Evolutionary conservation across 2,888 invertebrate genomes (phyloP), one percentile per base, ranked within the genome.

Genomic region (Amiota communis): DNA sequence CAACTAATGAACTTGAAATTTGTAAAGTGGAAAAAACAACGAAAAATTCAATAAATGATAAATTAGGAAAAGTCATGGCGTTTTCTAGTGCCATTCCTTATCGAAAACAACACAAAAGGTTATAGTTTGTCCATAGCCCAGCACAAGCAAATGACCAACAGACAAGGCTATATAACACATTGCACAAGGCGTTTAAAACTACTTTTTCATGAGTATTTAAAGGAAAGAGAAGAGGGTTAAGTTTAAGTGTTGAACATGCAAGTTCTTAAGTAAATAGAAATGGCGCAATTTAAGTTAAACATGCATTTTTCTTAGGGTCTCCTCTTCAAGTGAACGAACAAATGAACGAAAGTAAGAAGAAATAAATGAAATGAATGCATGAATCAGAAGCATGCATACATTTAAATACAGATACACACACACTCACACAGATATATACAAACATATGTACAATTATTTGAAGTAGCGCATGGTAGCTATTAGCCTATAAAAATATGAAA

Each of bases 401-500:
- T 49, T 49, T 53, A 12, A 0, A 13, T 6, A 13, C 63, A 36
- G 17, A 46, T 11, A 47, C 64, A 65, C 65, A 65, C n/a, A 23
- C 49, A 61, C 49, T 46, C 61, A 64, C 68, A 68, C 12, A 51
- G 9, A 36, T 15, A 2, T 10, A 71, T 46, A 72, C 9, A 46
- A n/a, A 51, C n/a, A 51, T 15, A 2, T 23, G 48, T 47, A 56
- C 56, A 47, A n/a, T 46, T n/a, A 47, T n/a, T 57, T 47, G n/a
- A 69, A 63, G 69, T 76, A 77, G 71, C 72, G 74, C 76, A 74
- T 59, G 70, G 73, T 72, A 76, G 82, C 79, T 82, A 86, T 86
- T 86, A 84, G 80, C 78, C 77, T 72, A 69, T 75, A 77, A 77
- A 81, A 80, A 80, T 77, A 78, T 79, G 78, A 77, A 81, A 79